Evolutionary conservation across 2,797 vertebrate species (phyloP).

Genomic region (Lithobates pipiens): DNA sequence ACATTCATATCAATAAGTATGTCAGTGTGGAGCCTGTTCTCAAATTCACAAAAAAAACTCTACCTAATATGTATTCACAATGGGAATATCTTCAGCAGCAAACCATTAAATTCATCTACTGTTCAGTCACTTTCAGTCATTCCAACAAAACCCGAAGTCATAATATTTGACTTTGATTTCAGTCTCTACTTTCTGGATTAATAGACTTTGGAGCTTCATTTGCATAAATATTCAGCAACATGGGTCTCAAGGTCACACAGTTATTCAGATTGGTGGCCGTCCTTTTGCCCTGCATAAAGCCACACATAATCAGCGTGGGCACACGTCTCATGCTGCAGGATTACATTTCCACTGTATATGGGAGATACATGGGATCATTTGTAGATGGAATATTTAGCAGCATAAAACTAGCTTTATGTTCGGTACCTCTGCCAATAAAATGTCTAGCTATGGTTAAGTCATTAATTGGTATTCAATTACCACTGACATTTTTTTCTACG

Average conservation of each 20-base stretch:
- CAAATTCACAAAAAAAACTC: background rate
- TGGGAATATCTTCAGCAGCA: slow-evolving; percentile 30
- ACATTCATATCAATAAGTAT: background rate
- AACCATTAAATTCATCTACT: slow-evolving; percentile 35
- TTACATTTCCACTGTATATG: slow-evolving; percentile 29
- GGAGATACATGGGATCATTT: slow-evolving; percentile 15
- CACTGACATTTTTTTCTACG: slow-evolving; percentile 33
- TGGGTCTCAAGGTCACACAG: slow-evolving; percentile 47
- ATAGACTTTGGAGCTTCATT: slow-evolving; percentile 38
- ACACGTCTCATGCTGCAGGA: slow-evolving; percentile 22
- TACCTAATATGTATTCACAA: slow-evolving; percentile 11
- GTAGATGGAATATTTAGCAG: slow-evolving; percentile 22
- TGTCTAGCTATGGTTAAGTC: slow-evolving; percentile 39
- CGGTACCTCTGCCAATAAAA: slow-evolving; percentile 46
- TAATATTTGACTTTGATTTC: slow-evolving; percentile 54
- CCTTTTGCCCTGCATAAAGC: slow-evolving; percentile 45
- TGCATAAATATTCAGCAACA: slow-evolving; percentile 47
- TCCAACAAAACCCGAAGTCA: slow-evolving; percentile 42
- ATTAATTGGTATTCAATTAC: slow-evolving; percentile 54
- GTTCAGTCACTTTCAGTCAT: slow-evolving; percentile 40
- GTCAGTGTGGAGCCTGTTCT: background rate
- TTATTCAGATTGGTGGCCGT: slow-evolving; percentile 45
- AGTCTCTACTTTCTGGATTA: slow-evolving; percentile 51
- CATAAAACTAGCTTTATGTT: slow-evolving; percentile 5
- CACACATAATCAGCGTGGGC: slow-evolving; percentile 36